phyloP scores from a whole-genome alignment of 1,140 invertebrate species.

The Ridgeia piscesae region DNA sequence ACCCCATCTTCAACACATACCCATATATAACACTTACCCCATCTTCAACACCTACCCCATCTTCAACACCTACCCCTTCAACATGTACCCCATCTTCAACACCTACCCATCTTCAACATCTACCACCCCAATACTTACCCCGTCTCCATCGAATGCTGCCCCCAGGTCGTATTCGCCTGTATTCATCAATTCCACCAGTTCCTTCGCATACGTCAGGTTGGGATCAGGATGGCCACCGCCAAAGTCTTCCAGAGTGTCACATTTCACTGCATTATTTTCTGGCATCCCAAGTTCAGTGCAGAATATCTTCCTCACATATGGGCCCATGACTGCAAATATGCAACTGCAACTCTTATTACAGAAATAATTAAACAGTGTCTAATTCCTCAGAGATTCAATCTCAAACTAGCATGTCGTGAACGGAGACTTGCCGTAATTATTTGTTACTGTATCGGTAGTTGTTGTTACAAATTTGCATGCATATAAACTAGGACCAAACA shows the following conservation, averaged over 20 bases:
- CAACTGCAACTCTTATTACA: not conserved
- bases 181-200: constrained; percentile 78
- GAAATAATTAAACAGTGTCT: not conserved
- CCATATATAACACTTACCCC: constrained; percentile 57
- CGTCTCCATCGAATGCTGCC: constrained; percentile 98
- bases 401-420: no score
- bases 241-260: constrained; percentile 86
- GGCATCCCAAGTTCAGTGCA: constrained; percentile 76
- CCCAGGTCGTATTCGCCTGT: constrained; percentile 88
- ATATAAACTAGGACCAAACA: no score
- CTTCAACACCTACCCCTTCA: constrained; percentile 58
- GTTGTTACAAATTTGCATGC: no score
- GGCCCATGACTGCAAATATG: constrained; percentile 83
- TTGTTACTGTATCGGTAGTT: no score
- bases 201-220: constrained; percentile 92
- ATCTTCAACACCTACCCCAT: constrained; percentile 69
- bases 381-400: not conserved
- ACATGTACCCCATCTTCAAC: not conserved
- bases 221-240: constrained; percentile 97
- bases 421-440: no score
- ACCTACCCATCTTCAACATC: not conserved
- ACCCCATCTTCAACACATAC: no score
- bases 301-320: constrained; percentile 90
- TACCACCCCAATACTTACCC: no score
- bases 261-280: constrained; percentile 69